These are phyloP conservation scores for Narcine bancroftii DNA, from an alignment of 2,113 vertebrate species.

Conservation along the genomic window DNA sequence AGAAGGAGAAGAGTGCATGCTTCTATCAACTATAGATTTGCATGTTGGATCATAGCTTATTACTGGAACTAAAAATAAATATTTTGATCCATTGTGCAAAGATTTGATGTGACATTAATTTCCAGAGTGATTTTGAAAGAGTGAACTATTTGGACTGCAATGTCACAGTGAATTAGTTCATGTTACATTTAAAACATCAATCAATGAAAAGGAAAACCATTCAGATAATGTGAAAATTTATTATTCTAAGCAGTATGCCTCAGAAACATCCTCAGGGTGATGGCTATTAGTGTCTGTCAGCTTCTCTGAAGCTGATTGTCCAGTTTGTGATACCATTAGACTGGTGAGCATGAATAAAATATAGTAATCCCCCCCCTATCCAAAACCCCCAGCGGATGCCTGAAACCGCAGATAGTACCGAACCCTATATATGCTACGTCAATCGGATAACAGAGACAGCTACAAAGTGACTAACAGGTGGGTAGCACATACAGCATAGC, in stretches of 20 bases:
- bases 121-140: neutral
- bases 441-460: too few relatives aligned
- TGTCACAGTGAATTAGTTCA: neutral
- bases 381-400: too few relatives aligned
- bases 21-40: neutral
- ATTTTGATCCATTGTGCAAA: neutral
- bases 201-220: neutral
- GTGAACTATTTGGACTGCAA: neutral
- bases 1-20: neutral
- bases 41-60: neutral
- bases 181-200: neutral
- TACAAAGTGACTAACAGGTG: too few relatives aligned
- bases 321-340: neutral
- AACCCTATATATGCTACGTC: too few relatives aligned
- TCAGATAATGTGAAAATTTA: neutral
- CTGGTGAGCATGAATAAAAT: neutral
- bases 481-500: too few relatives aligned
- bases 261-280: neutral
- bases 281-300: neutral
- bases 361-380: too few relatives aligned
- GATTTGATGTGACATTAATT: neutral
- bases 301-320: neutral
- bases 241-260: neutral
- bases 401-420: too few relatives aligned
- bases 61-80: neutral